Base-by-base conservation (phyloP, 2,797 vertebrate species). In the Cuculus canorus region DNA sequence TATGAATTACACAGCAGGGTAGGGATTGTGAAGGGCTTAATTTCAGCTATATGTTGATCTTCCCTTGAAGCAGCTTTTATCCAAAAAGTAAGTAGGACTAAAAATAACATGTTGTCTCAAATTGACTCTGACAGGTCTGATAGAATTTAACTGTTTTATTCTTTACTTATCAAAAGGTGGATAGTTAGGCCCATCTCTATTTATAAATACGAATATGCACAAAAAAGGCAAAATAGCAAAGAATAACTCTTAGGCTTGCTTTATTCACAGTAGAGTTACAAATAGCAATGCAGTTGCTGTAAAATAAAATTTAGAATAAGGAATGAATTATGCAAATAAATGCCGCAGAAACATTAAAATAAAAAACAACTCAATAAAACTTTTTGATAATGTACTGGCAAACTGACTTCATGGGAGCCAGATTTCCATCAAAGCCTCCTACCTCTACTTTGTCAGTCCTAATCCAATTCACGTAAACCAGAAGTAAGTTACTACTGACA, bases 31-130 rank as follows among this genome's bases (percentile, higher is more conserved):
- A 87, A 90, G n/a, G 71, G 83, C n/a, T 92, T 94, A 47, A 92
- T 88, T 88, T 96, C 53, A 75, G 65, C 85, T 96, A 87, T 70
- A 82, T 30, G 66, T 82, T 94, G 56, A 80, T 88, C 45, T 92
- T 89, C 53, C 53, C 30, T 81, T 78, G 56, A 90, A 95, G 54
- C 59, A 91, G 79, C 64, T 89, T 90, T 93, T 82, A 92, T 80
- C 63, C 45, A 88, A 92, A 95, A 93, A 76, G 48, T 65, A 93
- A 93, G 70, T 52, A 72, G 45, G 48, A 79, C 81, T 90, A 77
- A 94, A 96, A 95, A 88, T 56, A 93, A 37, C 32, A 41, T 7
- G 30, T 84, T 94, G 33, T 30, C 33, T 82, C 72, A 68, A 21
- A 92, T 37, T 70, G 63, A 82, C 21, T 72, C 56, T 71, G 66